Base-by-base conservation (phyloP, 2,797 vertebrate species). In the Neosilurus mollespiculum region DNA sequence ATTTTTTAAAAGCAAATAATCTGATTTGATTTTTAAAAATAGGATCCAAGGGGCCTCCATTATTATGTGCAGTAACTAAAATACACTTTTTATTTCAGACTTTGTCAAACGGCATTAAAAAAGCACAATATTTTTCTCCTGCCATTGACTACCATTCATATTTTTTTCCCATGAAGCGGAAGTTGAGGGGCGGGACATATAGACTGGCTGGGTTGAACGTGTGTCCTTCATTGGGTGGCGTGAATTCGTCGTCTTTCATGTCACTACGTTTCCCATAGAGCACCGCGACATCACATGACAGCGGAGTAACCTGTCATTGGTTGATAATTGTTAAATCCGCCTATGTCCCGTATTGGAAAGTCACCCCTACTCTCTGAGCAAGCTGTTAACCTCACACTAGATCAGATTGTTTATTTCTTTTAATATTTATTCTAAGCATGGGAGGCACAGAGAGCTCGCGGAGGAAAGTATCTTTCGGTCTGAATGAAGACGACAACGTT, bases 401-500 rank as follows among this genome's bases (percentile, higher is more conserved):
- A 88, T 73, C 84, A 83, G 84, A 64, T 56, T 85, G 85, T 81
- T 83, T 43, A 5, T 70, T 76, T 11, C 49, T 14, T 34, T 16
- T 2, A 51, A 20, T 56, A 37, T 14, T 34, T 16, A 43, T 2
- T 51, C 18, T 56, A 37, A 78, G 58, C 10, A 98, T 98, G 97
- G 97, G 97, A 67, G 90, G 91, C 69, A 93, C 88, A 82, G 93
- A 93, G 72, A 98, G 97, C 91, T 93, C 95, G 85, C 84, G 87
- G 0, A 94, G 96, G 90, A 95, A 92, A 82, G 96, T 98, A 88
- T 96, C 97, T 22, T 98, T 96, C 89, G 96, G 94, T 37, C 83
- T 96, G 92, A 96, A 98, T 82, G 96, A 96, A 88, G 94, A 97
- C 73, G 95, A 98, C 86, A 96, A 94, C 92, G 95, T 98, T 89